Conservation (phyloP, 2,113 vertebrate genomes). For the Sakesphorus luctuosus region DNA sequence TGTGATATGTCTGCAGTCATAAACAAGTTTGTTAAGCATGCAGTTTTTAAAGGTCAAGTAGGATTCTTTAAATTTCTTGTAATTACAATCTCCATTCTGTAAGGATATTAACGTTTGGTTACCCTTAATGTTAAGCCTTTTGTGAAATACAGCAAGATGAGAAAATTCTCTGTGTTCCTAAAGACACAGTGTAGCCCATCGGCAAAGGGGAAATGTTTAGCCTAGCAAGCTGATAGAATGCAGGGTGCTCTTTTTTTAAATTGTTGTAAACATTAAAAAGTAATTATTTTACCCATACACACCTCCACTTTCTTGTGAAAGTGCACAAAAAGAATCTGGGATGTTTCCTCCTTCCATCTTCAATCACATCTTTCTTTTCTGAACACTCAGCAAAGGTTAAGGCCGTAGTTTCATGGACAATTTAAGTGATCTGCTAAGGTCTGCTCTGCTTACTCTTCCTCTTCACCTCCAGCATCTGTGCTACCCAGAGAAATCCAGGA, state of each 20-base stretch:
- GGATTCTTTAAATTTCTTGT: neutral
- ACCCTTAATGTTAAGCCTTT: neutral
- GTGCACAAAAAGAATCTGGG: neutral
- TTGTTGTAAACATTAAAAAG: neutral
- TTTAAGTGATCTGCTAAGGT: neutral
- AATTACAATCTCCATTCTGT: neutral
- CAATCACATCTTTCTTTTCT: neutral
- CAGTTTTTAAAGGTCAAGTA: conserved; percentile 37
- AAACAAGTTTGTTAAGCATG: conserved; percentile 10
- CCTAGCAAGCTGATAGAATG: neutral
- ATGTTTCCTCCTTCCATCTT: neutral
- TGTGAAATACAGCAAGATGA: neutral
- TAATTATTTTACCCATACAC: neutral
- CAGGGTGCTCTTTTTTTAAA: neutral
- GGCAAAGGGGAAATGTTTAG: neutral
- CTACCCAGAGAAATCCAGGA: neutral
- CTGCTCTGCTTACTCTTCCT: neutral
- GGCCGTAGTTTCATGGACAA: neutral
- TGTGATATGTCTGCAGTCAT: neutral
- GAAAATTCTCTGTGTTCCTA: neutral
- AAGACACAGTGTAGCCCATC: neutral
- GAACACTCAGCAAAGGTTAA: neutral
- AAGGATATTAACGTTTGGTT: neutral
- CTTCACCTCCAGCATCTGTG: neutral
- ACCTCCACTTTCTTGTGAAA: neutral